These are phyloP conservation scores for Sebastes taczanowskii DNA, from an alignment of 2,797 vertebrate species.

Conservation along the genomic window DNA sequence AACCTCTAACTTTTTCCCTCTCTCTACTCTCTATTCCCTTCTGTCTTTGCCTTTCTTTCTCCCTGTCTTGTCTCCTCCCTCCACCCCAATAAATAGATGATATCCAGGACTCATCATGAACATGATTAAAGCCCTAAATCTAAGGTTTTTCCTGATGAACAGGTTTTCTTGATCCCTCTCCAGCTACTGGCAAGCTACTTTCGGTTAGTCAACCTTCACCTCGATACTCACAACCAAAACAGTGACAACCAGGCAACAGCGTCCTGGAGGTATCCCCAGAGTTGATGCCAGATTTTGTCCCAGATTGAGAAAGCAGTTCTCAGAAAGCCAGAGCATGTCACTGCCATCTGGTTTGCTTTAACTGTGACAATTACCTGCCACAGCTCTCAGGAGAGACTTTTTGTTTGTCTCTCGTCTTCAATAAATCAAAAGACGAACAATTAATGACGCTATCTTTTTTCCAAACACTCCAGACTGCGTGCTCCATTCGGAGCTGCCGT, in stretches of 20 bases:
- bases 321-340: constrained; percentile 11
- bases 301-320: constrained; percentile 37
- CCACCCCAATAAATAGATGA: background rate
- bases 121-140: constrained; percentile 31
- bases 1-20: background rate
- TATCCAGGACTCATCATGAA: constrained; percentile 5
- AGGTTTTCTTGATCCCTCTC: constrained; percentile 18
- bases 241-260: constrained; percentile 46
- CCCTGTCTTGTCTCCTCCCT: background rate
- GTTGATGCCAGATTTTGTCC: constrained; percentile 38
- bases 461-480: background rate
- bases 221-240: constrained; percentile 37
- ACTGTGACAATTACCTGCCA: constrained; percentile 53
- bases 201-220: constrained; percentile 20
- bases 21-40: background rate
- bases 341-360: constrained; percentile 58
- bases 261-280: constrained; percentile 26
- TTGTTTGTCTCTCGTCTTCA: constrained; percentile 10
- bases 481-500: background rate
- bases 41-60: background rate
- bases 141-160: background rate
- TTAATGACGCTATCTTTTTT: constrained; percentile 26
- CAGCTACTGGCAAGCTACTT: constrained; percentile 5
- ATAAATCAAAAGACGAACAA: constrained; percentile 26
- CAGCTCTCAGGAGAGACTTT: constrained; percentile 30